Conservation (phyloP, 2,888 invertebrate genomes). For the Chromoteleia sp. region DNA sequence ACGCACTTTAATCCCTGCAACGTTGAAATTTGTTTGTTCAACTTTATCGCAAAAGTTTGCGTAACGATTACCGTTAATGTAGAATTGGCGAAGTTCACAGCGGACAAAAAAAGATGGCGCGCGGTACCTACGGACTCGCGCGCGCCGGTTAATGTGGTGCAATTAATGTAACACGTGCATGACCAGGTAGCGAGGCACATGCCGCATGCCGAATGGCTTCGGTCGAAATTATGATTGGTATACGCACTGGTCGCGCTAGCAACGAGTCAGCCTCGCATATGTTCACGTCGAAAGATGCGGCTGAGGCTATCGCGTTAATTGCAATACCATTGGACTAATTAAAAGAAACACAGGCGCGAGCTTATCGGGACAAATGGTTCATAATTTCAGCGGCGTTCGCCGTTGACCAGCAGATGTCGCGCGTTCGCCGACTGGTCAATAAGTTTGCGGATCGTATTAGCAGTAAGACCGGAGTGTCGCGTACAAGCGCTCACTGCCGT, state of each 20-base stretch:
- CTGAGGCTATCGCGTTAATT: constrained; percentile 39
- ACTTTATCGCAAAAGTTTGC: neutral
- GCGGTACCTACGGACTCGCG: constrained; percentile 44
- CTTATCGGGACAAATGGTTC: constrained; percentile 42
- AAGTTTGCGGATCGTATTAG: constrained; percentile 45
- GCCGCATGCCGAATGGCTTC: constrained; percentile 78
- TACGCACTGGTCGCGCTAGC: constrained; percentile 65
- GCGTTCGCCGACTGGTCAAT: constrained; percentile 40
- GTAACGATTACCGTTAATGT: too few relatives aligned
- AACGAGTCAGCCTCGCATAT: constrained; percentile 54
- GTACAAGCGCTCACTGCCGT: constrained; percentile 33
- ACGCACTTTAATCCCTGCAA: constrained; percentile 11
- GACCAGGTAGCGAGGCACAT: constrained; percentile 76
- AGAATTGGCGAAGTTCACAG: neutral
- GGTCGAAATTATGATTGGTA: constrained; percentile 78
- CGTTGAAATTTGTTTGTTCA: neutral
- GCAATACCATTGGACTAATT: constrained; percentile 47
- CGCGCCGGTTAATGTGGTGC: constrained; percentile 74
- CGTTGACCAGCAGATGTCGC: constrained; percentile 58
- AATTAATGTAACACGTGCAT: constrained; percentile 78
- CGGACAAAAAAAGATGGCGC: neutral
- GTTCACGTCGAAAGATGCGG: constrained; percentile 36
- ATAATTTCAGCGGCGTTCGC: constrained; percentile 3
- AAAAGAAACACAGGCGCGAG: constrained; percentile 37
- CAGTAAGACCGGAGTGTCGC: constrained; percentile 48